phyloP scores from a whole-genome alignment of 2,113 vertebrate species.

The Nettapus auritus region DNA sequence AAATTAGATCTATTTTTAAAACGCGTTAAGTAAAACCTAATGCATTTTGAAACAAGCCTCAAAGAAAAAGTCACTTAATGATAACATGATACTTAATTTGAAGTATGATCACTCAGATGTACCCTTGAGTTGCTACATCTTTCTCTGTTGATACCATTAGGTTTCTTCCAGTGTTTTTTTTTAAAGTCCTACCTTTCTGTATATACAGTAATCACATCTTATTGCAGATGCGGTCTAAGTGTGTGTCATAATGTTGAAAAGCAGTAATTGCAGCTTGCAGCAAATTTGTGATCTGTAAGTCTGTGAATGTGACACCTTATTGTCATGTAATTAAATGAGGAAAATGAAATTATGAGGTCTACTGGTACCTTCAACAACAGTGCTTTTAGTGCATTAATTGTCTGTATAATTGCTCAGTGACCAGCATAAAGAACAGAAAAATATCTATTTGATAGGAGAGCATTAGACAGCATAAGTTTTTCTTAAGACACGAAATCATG shows the following conservation, averaged over 20 bases:
- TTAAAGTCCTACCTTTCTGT: not conserved
- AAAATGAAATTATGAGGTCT: not conserved
- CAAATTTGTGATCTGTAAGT: not conserved
- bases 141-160: not conserved
- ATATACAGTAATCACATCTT: not conserved
- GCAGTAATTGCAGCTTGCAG: not conserved
- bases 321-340: not conserved
- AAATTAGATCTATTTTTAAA: not conserved
- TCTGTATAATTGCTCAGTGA: not conserved
- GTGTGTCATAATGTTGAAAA: not conserved
- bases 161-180: not conserved
- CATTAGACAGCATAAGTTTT: not conserved
- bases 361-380: not conserved
- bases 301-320: not conserved
- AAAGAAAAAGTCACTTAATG: not conserved
- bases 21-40: not conserved
- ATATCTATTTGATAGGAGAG: not conserved
- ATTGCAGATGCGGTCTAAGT: not conserved
- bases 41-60: not conserved
- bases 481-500: not conserved
- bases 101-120: not conserved
- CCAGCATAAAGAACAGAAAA: not conserved
- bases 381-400: not conserved
- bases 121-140: not conserved
- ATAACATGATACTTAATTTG: not conserved